Evolutionary conservation across 2,888 invertebrate genomes (phyloP).

Genomic region (Byasa hedistus): DNA sequence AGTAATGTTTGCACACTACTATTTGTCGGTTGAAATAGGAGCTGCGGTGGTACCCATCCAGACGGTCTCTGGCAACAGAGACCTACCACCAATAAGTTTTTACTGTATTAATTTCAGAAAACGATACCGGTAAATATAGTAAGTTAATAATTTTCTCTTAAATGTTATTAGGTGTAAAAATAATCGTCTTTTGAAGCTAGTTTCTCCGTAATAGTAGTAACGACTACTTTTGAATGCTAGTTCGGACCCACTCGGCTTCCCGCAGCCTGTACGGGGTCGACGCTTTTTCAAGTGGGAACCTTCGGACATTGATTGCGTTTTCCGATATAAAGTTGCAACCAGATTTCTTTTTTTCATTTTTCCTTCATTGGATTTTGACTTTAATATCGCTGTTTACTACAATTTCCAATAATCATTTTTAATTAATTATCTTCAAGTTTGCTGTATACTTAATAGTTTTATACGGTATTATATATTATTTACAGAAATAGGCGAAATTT

Average conservation of each 20-base stretch:
- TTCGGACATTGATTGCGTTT: conserved; percentile 3
- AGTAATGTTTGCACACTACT: too few relatives aligned
- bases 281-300: conserved; percentile 1
- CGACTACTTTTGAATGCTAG: background rate
- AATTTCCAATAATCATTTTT: background rate
- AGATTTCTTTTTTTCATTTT: background rate
- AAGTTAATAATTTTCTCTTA: background rate
- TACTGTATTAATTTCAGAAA: too few relatives aligned
- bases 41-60: too few relatives aligned
- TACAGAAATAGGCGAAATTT: too few relatives aligned
- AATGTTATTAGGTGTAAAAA: background rate
- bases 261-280: background rate
- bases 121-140: too few relatives aligned
- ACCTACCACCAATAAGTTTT: too few relatives aligned
- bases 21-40: too few relatives aligned
- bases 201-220: background rate
- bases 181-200: background rate
- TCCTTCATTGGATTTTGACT: too few relatives aligned
- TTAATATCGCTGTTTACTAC: background rate
- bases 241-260: background rate
- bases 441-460: too few relatives aligned
- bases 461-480: too few relatives aligned
- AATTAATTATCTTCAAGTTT: background rate
- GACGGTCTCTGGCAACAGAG: too few relatives aligned
- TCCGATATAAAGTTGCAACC: background rate